These are phyloP conservation scores for Gavialis gangeticus DNA, from an alignment of 2,113 vertebrate species.

Conservation along the genomic window DNA sequence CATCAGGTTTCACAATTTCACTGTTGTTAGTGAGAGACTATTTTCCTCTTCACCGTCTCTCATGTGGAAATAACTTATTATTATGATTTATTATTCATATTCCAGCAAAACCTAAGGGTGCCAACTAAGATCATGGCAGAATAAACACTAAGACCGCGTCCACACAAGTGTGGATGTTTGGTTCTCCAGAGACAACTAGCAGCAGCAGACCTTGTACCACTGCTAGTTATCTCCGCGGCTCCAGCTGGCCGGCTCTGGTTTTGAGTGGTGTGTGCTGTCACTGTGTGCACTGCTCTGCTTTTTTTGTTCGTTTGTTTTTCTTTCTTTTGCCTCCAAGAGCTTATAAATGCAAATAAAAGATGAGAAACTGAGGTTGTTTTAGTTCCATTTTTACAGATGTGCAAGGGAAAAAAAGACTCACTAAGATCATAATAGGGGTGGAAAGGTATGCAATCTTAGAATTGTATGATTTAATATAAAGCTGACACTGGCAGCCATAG, in stretches of 20 bases:
- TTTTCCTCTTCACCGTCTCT: neutral
- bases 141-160: neutral
- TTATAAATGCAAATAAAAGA: conserved; percentile 4
- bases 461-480: neutral
- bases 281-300: no score
- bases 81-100: neutral
- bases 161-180: neutral
- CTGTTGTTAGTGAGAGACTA: neutral
- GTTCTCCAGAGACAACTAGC: no score
- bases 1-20: neutral
- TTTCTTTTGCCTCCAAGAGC: neutral
- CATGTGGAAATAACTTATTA: neutral
- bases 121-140: neutral
- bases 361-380: neutral
- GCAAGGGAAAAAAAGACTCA: neutral
- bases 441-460: neutral
- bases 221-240: no score
- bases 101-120: neutral
- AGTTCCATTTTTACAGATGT: neutral
- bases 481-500: neutral
- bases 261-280: no score
- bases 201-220: no score
- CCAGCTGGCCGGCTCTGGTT: no score
- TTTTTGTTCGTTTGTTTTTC: no score
- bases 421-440: no score